A percentile compares a stretch with the other conserved stretches of the same genome.
Evolutionary conservation across 1,140 invertebrate genomes (phyloP).

Genomic region (Pseudomyrmex dendroicus): DNA sequence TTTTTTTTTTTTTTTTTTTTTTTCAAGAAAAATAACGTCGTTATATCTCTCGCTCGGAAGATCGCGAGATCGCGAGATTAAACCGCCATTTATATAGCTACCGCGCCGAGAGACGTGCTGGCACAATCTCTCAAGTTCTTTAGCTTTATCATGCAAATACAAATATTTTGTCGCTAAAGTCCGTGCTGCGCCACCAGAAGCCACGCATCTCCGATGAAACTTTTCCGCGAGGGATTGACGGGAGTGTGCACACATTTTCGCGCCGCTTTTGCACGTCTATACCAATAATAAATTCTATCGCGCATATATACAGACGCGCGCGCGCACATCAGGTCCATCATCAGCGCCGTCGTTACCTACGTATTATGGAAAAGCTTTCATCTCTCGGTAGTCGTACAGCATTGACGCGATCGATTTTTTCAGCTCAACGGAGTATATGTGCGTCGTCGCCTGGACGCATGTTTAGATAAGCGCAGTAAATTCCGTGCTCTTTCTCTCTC

Average conservation of each 20-base stretch:
- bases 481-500: background rate
- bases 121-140: constrained; percentile 43
- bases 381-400: background rate
- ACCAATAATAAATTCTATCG: constrained; percentile 26
- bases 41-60: background rate
- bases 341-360: background rate
- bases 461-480: constrained; percentile 47
- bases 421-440: constrained; percentile 3
- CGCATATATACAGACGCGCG: background rate
- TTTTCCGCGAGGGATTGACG: background rate
- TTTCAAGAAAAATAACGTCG: constrained; percentile 8
- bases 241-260: background rate
- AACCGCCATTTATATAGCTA: constrained; percentile 9
- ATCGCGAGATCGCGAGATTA: background rate
- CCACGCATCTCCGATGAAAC: background rate
- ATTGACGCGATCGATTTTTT: constrained; percentile 32
- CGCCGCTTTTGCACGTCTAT: background rate
- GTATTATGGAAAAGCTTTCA: constrained; percentile 32
- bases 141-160: constrained; percentile 42
- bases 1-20: background rate
- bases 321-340: background rate
- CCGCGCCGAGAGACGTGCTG: background rate
- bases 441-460: constrained; percentile 17
- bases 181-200: background rate
- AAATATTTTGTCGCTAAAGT: constrained; percentile 40